These are phyloP conservation scores for Alethe diademata DNA, from an alignment of 2,113 vertebrate genomes.

Conservation along the genomic window DNA sequence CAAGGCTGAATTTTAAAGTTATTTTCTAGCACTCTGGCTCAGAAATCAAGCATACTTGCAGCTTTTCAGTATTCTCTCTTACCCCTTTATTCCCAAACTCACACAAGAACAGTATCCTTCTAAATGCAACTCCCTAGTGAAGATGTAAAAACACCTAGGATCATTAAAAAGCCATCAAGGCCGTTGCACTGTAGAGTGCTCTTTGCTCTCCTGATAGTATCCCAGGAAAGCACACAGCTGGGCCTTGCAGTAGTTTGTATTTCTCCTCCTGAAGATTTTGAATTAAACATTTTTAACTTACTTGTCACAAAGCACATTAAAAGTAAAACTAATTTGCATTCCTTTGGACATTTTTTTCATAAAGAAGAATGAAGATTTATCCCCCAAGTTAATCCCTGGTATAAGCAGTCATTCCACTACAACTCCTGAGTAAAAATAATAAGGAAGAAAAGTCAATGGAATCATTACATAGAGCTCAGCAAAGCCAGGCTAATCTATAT, in stretches of 20 bases:
- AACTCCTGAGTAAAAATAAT: background rate
- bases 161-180: slow-evolving; percentile 29
- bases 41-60: background rate
- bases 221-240: background rate
- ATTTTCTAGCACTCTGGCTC: background rate
- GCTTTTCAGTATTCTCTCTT: background rate
- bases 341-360: background rate
- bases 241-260: background rate
- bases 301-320: background rate
- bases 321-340: background rate
- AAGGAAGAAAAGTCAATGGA: slow-evolving; percentile 12
- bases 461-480: background rate
- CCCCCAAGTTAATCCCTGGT: slow-evolving; percentile 1
- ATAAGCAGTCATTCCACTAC: background rate
- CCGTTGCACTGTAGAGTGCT: background rate
- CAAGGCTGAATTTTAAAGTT: background rate
- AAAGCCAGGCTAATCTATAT: background rate
- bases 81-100: background rate
- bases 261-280: background rate
- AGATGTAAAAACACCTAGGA: background rate
- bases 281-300: background rate
- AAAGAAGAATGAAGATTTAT: background rate
- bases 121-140: background rate
- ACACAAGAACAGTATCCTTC: background rate
- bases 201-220: background rate